These are phyloP conservation scores for Ageneiosus marmoratus DNA, from an alignment of 2,113 vertebrate species.

Conservation along the genomic window DNA sequence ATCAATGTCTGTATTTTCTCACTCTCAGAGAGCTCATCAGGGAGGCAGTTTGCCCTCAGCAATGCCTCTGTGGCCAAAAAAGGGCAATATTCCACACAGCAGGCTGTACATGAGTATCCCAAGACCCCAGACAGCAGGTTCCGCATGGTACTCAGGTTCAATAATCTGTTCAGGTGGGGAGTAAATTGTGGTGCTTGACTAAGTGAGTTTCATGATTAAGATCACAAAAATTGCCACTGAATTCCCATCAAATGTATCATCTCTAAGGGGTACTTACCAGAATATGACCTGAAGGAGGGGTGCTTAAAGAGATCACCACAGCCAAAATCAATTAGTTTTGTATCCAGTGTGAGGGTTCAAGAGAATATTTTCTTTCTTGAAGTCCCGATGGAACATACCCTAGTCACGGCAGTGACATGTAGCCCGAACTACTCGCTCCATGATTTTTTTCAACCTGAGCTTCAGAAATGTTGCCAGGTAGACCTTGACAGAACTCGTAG, in stretches of 20 bases:
- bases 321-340: conserved; percentile 69
- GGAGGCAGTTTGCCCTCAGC: too few species aligned
- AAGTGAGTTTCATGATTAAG: neutral
- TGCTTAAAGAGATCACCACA: neutral
- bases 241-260: neutral
- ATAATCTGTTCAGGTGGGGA: neutral
- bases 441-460: conserved; percentile 50
- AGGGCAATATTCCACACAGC: too few species aligned
- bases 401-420: conserved; percentile 56
- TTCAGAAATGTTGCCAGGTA: conserved; percentile 23
- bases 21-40: too few species aligned
- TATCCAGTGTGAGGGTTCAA: conserved; percentile 59
- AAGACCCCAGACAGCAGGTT: neutral
- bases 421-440: conserved; percentile 57
- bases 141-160: neutral
- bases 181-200: neutral
- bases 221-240: neutral
- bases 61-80: too few species aligned
- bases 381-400: conserved; percentile 55
- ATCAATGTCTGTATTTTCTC: too few species aligned
- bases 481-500: conserved; percentile 46
- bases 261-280: neutral
- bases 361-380: neutral
- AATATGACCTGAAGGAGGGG: neutral
- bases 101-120: neutral